A percentile compares a stretch with the other conserved stretches of the same genome.
Evolutionary conservation across 2,888 invertebrate genomes (phyloP).

Genomic region (Drosophila prostipennis): DNA sequence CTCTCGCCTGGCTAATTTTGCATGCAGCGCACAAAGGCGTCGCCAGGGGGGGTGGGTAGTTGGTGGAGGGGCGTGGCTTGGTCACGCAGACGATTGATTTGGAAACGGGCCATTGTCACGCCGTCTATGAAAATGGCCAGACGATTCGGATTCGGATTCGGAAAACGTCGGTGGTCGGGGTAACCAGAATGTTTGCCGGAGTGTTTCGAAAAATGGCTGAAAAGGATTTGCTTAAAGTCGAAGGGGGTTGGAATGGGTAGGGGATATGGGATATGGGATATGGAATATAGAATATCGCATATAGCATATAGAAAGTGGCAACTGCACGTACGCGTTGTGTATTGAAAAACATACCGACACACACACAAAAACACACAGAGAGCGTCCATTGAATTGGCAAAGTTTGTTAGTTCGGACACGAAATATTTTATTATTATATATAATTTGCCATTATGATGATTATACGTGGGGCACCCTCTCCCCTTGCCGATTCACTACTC

Average conservation of each 20-base stretch:
- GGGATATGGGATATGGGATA: constrained; percentile 12
- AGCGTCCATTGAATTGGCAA: constrained; percentile 17
- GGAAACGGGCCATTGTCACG: constrained; percentile 73
- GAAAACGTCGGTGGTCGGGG: background rate
- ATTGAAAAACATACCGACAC: constrained; percentile 49
- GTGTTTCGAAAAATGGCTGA: constrained; percentile 25
- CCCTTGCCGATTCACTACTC: background rate
- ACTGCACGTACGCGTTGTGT: constrained; percentile 68
- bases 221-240: constrained; percentile 56
- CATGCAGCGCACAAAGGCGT: constrained; percentile 71
- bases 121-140: constrained; percentile 54
- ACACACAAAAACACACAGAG: background rate
- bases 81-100: constrained; percentile 78
- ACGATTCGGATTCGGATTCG: constrained; percentile 9
- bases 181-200: constrained; percentile 1
- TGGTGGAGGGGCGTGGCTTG: constrained; percentile 26
- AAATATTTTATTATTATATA: constrained; percentile 81
- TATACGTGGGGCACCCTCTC: constrained; percentile 61
- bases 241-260: background rate
- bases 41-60: background rate
- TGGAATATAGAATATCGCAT: constrained; percentile 4
- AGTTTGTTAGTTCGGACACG: constrained; percentile 76
- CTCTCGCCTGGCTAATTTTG: constrained; percentile 63
- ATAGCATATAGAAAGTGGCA: constrained; percentile 4
- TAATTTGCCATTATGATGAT: constrained; percentile 80